Evolutionary conservation across 2,888 invertebrate genomes (phyloP), one percentile per base, ranked within the genome.

Genomic region (Zele albiditarsus): DNA sequence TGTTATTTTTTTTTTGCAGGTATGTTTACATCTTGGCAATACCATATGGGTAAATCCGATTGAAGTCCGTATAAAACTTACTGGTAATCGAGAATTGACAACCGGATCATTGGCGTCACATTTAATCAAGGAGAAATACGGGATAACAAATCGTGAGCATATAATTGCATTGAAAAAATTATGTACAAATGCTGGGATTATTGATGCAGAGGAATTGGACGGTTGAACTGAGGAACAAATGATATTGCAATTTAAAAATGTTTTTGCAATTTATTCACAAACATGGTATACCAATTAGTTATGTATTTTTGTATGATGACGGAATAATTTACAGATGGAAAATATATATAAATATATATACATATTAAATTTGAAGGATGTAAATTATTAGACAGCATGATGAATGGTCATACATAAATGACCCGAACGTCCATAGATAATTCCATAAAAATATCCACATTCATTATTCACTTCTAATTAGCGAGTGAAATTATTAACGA

Each of bases 41-140:
- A 91, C 91, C 0, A 84, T 95, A 49, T 94, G 94, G 91, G 89
- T 95, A 1, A 91, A 94, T 71, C 92, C 93, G 3, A 85, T 95
- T 53, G 91, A 92, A 83, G 90, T 91, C 33, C 91, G 92, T 76
- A 91, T 92, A 78, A 90, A 91, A 74, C 86, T 94, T 27, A 85
- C 90, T 0, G 90, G 91, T 28, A 90, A 91, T 81, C 87, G 89
- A 0, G 91, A 87, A 69, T 74, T 93, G 4, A 90, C 92, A 2
- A 91, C 91, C 78, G 88, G 91, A 38, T 91, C 92, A 80, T 87
- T 94, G 14, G 91, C 91, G 78, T 87, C 89, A 20, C 90, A 91
- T 79, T 87, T 94, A 10, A 80, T 93, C 28, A 84, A 88, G 12
- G 86, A 88, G 58, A 86, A 90, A 46, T 87, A 90, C 68, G 91